phyloP scores from a whole-genome alignment of 1,140 invertebrate species.

The Holotrichia oblita region DNA sequence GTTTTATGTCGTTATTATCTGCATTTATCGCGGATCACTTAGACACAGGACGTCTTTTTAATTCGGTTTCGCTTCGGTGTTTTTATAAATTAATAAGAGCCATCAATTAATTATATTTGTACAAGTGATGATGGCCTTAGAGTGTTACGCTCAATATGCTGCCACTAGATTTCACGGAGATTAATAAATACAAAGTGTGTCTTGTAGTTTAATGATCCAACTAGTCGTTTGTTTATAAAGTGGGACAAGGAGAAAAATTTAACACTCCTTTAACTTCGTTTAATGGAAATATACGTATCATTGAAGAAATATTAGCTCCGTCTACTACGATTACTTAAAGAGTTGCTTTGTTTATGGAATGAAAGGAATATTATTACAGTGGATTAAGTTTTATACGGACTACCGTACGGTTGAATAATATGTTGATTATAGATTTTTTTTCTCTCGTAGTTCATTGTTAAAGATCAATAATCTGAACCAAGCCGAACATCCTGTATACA shows the following conservation, averaged over 20 bases:
- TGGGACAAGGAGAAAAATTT: slow-evolving; percentile 30
- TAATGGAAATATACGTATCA: slow-evolving; percentile 9
- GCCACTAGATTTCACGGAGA: neutral
- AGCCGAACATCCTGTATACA: no score
- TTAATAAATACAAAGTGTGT: slow-evolving; percentile 34
- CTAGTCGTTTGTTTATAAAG: neutral
- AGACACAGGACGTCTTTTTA: neutral
- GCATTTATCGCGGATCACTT: slow-evolving; percentile 1
- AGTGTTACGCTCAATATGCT: slow-evolving; percentile 22
- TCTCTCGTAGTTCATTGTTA: no score
- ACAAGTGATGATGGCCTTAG: slow-evolving; percentile 5
- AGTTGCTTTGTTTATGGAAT: neutral
- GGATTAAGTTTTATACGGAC: no score
- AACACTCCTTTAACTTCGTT: slow-evolving; percentile 6
- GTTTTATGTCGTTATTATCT: slow-evolving; percentile 12
- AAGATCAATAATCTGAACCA: no score
- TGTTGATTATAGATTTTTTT: no score
- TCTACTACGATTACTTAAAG: neutral
- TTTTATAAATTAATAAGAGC: slow-evolving; percentile 22
- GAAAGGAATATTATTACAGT: neutral
- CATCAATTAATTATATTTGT: slow-evolving; percentile 27
- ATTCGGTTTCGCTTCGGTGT: neutral
- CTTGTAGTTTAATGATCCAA: slow-evolving; percentile 17
- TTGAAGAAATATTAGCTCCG: slow-evolving; percentile 20
- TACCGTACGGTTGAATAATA: no score